Evolutionary conservation across 2,113 vertebrate genomes (phyloP), one percentile per base, ranked within the genome.

Genomic region (Recurvirostra avosetta): DNA sequence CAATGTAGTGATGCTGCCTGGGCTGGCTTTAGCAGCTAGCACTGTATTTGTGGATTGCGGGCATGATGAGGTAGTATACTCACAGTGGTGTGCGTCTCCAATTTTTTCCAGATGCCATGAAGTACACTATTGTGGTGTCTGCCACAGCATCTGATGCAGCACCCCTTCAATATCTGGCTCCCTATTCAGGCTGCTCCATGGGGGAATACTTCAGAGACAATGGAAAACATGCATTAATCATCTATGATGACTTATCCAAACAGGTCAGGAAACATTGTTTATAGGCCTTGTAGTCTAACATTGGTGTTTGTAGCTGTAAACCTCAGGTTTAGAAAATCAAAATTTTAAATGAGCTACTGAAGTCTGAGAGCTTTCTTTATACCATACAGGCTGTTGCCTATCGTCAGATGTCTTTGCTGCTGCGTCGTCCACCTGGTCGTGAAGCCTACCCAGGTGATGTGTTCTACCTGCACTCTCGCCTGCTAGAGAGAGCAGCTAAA

Each of bases 201-300:
- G 99, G 99, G 71, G 99, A 99, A 49, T 99, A 99, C 97, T 99
- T 99, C 98, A 98, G 99, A 97, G 99, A 99, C 97, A 99, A 99
- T 0, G 99, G 99, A 94, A 99, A 99, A 94, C 99, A 99, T 0
- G 99, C 99, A 0, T 96, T 99, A 16, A 99, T 99, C 98, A 99
- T 99, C 98, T 99, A 99, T 8, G 99, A 99, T 3, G 99, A 99
- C 96, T 98, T 99, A 96, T 99, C 99, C 96, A 99, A 99, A 92
- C 99, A 99, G 99, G 99, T 99, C 41, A 96, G 94, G 50, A 52
- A 18, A 40, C 26, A 7, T 29, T 23, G 17, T 21, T 55, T 40
- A 8, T 58, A 25, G 22, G 9, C 14, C 2, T 84, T 0, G 1
- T 20, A 23, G 26, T 38, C 30, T 58, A 29, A 17, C 7, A 2